Conservation (phyloP, 2,888 invertebrate genomes). For the Nemotelus nigrinus region DNA sequence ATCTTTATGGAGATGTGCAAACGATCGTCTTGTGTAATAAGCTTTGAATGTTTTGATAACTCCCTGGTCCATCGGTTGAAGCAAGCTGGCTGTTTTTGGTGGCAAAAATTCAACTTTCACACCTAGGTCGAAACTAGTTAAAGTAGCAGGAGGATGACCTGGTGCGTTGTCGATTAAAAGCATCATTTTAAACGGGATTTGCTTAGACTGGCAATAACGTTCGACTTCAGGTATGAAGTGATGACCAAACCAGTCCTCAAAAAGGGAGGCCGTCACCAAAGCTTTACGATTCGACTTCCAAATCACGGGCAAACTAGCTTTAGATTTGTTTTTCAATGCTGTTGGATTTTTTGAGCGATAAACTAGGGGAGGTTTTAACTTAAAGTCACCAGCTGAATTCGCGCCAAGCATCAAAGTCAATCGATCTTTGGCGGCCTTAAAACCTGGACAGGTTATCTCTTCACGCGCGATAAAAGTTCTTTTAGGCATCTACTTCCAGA, state of each 20-base stretch:
- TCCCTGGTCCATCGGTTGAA: too few species aligned
- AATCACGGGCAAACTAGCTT: slow-evolving; percentile 21
- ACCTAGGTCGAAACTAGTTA: slow-evolving; percentile 14
- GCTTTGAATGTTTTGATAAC: too few species aligned
- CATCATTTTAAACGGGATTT: too few species aligned
- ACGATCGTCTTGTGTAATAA: not conserved
- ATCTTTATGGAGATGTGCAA: not conserved
- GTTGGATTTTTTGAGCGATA: slow-evolving; percentile 22
- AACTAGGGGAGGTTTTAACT: slow-evolving; percentile 11
- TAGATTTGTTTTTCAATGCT: slow-evolving; percentile 22
- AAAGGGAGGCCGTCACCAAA: slow-evolving; percentile 12
- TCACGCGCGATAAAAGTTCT: slow-evolving; percentile 21
- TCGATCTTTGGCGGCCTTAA: slow-evolving; percentile 49
- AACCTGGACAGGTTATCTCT: slow-evolving; percentile 21
- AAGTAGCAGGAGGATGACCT: slow-evolving; percentile 5
- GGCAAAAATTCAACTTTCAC: too few species aligned
- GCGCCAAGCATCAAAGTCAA: slow-evolving; percentile 8
- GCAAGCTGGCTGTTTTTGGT: too few species aligned
- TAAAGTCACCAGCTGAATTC: slow-evolving; percentile 9
- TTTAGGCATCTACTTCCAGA: slow-evolving; percentile 11
- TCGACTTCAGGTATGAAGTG: slow-evolving; percentile 1
- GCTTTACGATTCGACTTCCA: slow-evolving; percentile 17
- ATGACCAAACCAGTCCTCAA: slow-evolving; percentile 25
- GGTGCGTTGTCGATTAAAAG: too few species aligned
- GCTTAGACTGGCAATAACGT: too few species aligned